Base-by-base conservation (phyloP, 2,888 invertebrate genomes). In the Heliconius charithonia region DNA sequence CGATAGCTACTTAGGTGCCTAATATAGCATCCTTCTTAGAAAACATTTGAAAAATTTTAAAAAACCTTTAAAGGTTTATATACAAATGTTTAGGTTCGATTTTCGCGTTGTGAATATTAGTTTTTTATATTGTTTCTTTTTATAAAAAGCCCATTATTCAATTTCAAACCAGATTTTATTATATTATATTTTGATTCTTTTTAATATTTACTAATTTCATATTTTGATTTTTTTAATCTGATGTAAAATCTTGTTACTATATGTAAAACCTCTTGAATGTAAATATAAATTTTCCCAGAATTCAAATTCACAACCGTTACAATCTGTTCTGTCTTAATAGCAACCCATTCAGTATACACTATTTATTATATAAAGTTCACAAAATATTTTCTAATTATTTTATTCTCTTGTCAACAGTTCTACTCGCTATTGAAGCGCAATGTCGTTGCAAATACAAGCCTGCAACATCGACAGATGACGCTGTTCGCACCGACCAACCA, bases 401-500 rank as follows among this genome's bases (percentile, higher is more conserved):
- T 12, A 37, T 59, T 72, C 16, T 59, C 25, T 71, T 72, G 59
- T 59, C 32, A 6, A 75, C 81, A 98, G 98, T 98, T 98, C 88
- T 96, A 97, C 87, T 95, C 96, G 75, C 93, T 97, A 81, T 89
- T 98, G 89, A 97, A 97, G 86, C 95, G 96, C 81, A 97, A 97
- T 90, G 95, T 95, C 77, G 95, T 97, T 74, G 97, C 97, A 65
- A 97, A 97, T 87, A 95, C 96, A 70, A 97, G 97, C 27, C 93
- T 98, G 71, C 95, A 96, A 85, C 96, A 96, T 88, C 96, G 97
- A 82, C 96, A 97, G 87, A 96, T 97, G 88, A 98, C 98, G n/a
- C 95, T 98, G 80, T 98, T 98, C 87, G 98, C 98, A 77, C 98
- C 98, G 16, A 98, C 97, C 82, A 98, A 98, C 92, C 96, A 96